Evolutionary conservation across 2,888 invertebrate genomes (phyloP), one percentile per base, ranked within the genome.

Genomic region (Phengaris arion): DNA sequence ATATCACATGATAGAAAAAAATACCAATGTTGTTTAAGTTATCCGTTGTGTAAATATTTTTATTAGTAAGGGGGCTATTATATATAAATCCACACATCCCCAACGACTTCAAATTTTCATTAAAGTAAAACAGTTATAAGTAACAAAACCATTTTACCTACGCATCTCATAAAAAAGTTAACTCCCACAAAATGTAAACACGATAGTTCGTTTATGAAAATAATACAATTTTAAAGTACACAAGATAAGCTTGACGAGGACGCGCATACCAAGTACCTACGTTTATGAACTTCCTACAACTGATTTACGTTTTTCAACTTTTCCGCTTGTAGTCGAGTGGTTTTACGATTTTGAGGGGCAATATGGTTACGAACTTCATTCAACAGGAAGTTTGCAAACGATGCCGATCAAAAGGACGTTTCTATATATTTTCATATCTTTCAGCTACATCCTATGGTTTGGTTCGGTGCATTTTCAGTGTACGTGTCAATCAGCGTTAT

Each of bases 331-430:
- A 72, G 52, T 72, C 35, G 54, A 72, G 46, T 48, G 78, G 78
- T 76, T 79, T 77, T 77, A 76, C 75, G 75, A 76, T 77, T 76
- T 77, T 75, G 74, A 69, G 55, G 70, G 74, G 78, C 76, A 57
- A 76, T 77, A 52, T 70, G 51, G 77, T 74, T 78, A 77, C 77
- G 78, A 79, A 78, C 75, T 79, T 77, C 75, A 77, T 76, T 77
- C 79, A 76, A 77, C 78, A 77, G 77, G 75, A 77, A 80, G 76
- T 77, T 72, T 69, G 69, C 75, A 76, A 75, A 76, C 74, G 76
- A 75, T 75, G 75, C 75, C 76, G 57, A 35, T 8, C 12, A 74
- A 46, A 70, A 68, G 59, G 54, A 75, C 72, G 74, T 74, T 78
- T 78, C 77, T 64, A 73, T 75, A 68, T 75, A 75, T 77, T 78